Evolutionary conservation across 2,797 vertebrate genomes (phyloP).

Genomic region (Artibeus jamaicensis): DNA sequence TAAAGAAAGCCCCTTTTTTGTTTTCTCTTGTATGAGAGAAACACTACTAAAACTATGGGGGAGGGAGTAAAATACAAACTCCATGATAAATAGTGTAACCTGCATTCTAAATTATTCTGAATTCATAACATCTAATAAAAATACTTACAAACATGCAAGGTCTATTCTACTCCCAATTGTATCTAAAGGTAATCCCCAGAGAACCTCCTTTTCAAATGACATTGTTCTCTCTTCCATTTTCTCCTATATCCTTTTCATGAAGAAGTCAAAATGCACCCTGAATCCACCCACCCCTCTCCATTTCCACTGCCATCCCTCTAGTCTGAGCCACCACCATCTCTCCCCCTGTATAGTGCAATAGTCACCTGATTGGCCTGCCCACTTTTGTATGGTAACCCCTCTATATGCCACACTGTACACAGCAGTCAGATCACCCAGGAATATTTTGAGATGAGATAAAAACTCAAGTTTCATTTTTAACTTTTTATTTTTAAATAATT

Average conservation of each 20-base stretch:
- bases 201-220: neutral
- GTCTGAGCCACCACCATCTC: neutral
- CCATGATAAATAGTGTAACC: neutral
- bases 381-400: neutral
- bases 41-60: neutral
- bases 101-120: conserved; percentile 5
- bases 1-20: neutral
- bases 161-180: neutral
- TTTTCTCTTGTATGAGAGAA: conserved; percentile 26
- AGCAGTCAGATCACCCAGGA: neutral
- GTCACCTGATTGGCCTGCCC: neutral
- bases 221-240: neutral
- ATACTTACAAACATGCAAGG: neutral
- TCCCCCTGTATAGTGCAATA: neutral
- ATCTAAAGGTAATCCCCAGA: neutral
- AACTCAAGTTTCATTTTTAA: neutral
- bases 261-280: neutral
- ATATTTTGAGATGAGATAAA: neutral
- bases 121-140: neutral
- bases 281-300: neutral
- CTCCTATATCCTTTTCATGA: neutral
- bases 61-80: neutral
- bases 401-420: neutral
- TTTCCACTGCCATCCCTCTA: neutral
- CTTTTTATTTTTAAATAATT: conserved; percentile 19